A percentile compares a stretch with the other conserved stretches of the same genome.
Conservation (phyloP, 1,140 invertebrate species). For the Centruroides sculpturatus region DNA sequence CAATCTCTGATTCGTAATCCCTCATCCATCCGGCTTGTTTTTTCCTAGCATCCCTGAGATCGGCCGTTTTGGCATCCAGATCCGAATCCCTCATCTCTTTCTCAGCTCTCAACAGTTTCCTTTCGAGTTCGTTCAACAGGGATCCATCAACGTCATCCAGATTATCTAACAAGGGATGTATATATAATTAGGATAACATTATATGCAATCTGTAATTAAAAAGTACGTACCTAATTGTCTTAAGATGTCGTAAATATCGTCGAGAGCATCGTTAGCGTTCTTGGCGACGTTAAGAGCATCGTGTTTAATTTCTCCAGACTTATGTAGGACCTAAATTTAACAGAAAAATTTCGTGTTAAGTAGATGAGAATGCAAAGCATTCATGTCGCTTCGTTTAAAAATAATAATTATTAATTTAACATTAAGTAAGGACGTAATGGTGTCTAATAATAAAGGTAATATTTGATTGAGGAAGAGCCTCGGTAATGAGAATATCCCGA, state of each 20-base stretch:
- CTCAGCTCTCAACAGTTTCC: constrained; percentile 55
- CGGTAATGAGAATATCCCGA: too few species aligned
- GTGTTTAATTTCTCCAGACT: constrained; percentile 77
- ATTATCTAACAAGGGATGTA: constrained; percentile 5
- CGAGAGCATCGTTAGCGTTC: constrained; percentile 61
- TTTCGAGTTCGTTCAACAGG: constrained; percentile 53
- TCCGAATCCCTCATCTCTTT: constrained; percentile 52
- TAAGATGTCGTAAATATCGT: constrained; percentile 60
- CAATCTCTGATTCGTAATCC: constrained; percentile 64
- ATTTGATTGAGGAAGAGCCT: too few species aligned
- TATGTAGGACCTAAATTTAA: constrained; percentile 39
- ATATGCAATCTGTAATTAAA: too few species aligned
- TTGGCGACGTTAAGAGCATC: constrained; percentile 57
- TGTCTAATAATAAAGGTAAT: too few species aligned
- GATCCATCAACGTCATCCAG: constrained; percentile 38
- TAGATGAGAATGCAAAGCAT: too few species aligned
- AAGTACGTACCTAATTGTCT: constrained; percentile 5
- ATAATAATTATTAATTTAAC: too few species aligned
- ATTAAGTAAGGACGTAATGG: too few species aligned
- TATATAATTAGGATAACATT: background rate
- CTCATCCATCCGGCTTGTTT: constrained; percentile 60
- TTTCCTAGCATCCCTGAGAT: constrained; percentile 50
- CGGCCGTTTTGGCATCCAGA: constrained; percentile 55
- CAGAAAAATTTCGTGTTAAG: too few species aligned
- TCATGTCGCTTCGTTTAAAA: too few species aligned